Percentiles rank a stretch among this genome's conserved stretches.
Evolutionary conservation across 1,140 invertebrate genomes (phyloP).

Genomic region (Nixonia krombeini): DNA sequence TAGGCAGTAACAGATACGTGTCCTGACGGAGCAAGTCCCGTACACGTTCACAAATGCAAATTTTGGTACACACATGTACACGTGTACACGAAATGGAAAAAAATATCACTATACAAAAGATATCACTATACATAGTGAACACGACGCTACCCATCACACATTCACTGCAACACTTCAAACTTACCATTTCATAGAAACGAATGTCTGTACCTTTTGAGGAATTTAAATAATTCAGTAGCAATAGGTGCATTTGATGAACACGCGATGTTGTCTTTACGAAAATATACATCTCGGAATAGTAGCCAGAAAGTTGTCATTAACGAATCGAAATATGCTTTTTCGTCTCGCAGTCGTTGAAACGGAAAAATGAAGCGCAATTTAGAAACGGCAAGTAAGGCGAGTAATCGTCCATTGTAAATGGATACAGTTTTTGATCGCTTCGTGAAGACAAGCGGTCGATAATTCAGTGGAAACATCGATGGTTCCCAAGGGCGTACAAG

Average conservation of each 20-base stretch:
- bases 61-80: slow-evolving; percentile 7
- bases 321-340: too few relatives aligned
- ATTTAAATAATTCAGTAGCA: slow-evolving; percentile 45
- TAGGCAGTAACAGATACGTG: slow-evolving; percentile 16
- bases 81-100: slow-evolving; percentile 31
- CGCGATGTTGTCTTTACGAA: slow-evolving; percentile 40
- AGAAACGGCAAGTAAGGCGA: too few relatives aligned
- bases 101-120: slow-evolving; percentile 37
- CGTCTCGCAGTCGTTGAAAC: too few relatives aligned
- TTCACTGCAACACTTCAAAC: slow-evolving; percentile 42
- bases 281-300: too few relatives aligned
- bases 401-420: too few relatives aligned
- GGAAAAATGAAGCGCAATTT: too few relatives aligned
- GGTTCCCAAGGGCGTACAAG: too few relatives aligned
- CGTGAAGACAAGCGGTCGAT: too few relatives aligned
- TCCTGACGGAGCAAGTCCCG: not conserved
- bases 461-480: too few relatives aligned
- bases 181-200: slow-evolving; percentile 44
- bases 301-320: too few relatives aligned
- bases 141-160: slow-evolving; percentile 32
- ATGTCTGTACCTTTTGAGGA: slow-evolving; percentile 50
- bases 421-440: too few relatives aligned
- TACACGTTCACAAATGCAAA: slow-evolving; percentile 3
- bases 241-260: slow-evolving; percentile 35
- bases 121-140: slow-evolving; percentile 32